Base-by-base conservation (phyloP, 1,140 invertebrate genomes). In the Tetragnatha versicolor region DNA sequence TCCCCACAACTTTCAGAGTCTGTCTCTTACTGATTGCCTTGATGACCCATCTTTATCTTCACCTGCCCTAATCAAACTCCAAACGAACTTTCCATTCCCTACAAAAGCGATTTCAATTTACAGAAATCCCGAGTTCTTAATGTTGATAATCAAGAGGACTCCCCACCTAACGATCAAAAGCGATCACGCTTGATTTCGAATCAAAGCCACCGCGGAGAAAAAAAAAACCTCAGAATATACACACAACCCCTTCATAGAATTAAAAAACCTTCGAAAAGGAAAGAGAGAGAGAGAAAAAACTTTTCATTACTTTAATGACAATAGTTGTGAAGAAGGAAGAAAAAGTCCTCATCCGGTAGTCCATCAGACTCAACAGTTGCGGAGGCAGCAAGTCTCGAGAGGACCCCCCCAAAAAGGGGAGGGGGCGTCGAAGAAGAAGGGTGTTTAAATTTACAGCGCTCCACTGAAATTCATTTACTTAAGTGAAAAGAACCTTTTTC, bases 401-500 rank as follows among this genome's bases (percentile, higher is more conserved):
- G 37, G 60, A 42, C 25, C 33, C 33, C 37, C 25, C 22, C 45
- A 69, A 69, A 51, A 69, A 53, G 45, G 31, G 31, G 66, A 69
- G 66, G 22, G 45, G 31, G 45, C 31, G 29, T 53, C 4, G 29
- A 69, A 69, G 53, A 49, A 53, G 49, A 53, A 69, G 66, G 47
- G 66, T 69, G 66, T 69, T 69, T 69, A 69, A 69, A 69, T 69
- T 69, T 69, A 69, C 66, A 69, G 47, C 66, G 29, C 66, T 53
- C 45, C 14, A 29, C 5, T 53, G 66, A 69, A 69, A 69, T 69
- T 69, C 66, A 69, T 69, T 69, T 69, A 69, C 66, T 69, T 69
- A 69, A 69, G 66, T 69, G 66, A 69, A 69, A 69, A 53, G 66
- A 69, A 69, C 66, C 31, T 69, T 69, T 69, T 69, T 69, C 45